phyloP scores from a whole-genome alignment of 2,797 vertebrate species.

The Sebastes nivosus region DNA sequence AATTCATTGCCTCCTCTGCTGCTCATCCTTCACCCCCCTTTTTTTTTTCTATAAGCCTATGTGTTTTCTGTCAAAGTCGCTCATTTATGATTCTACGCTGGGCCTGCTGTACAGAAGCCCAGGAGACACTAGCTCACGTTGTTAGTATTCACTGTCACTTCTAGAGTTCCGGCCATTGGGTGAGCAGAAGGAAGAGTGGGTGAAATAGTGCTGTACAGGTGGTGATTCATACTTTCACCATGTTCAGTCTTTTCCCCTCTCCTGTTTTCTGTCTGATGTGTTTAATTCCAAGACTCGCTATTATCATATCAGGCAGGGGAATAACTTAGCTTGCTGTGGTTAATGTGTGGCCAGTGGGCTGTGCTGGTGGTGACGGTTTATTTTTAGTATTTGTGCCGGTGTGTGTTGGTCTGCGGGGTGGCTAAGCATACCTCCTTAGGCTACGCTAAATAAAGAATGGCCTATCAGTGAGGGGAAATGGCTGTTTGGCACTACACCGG shows the following conservation, averaged over 20 bases:
- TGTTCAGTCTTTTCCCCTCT: conserved; percentile 10
- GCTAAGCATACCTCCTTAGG: conserved; percentile 67
- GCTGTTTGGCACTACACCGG: conserved; percentile 67
- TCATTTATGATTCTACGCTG: conserved; percentile 76
- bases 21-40: conserved; percentile 75
- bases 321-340: conserved; percentile 33
- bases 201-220: conserved; percentile 53
- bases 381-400: conserved; percentile 63
- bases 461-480: conserved; percentile 72
- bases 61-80: conserved; percentile 78
- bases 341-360: conserved; percentile 56
- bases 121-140: conserved; percentile 64
- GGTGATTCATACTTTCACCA: conserved; percentile 57
- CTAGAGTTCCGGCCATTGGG: conserved; percentile 55
- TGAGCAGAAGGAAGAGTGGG: conserved; percentile 40
- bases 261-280: conserved; percentile 6
- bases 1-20: conserved; percentile 78
- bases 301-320: conserved; percentile 7
- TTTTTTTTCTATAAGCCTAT: conserved; percentile 57
- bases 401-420: conserved; percentile 36
- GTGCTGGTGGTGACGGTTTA: conserved; percentile 56
- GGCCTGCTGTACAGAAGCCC: conserved; percentile 62
- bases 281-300: conserved; percentile 22
- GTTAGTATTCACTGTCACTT: conserved; percentile 79
- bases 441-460: conserved; percentile 73